These are phyloP conservation scores for Loriculus beryllinus DNA, from an alignment of 2,797 vertebrate genomes.

Conservation along the genomic window DNA sequence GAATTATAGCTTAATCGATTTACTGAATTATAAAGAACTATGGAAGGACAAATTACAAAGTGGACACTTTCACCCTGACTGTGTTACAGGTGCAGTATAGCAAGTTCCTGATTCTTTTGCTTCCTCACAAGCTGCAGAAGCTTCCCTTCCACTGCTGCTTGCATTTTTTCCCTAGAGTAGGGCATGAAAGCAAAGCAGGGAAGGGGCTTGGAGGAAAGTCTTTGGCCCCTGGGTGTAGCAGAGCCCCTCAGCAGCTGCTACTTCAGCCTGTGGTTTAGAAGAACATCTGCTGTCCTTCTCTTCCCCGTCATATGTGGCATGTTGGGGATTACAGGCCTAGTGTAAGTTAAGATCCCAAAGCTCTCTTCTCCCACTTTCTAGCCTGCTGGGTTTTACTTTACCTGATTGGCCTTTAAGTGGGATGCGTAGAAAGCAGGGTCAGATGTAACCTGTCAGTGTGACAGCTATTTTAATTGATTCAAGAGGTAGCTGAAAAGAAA, in stretches of 20 bases:
- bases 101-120: not conserved
- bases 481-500: not conserved
- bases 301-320: not conserved
- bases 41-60: not conserved
- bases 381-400: not conserved
- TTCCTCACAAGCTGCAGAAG: not conserved
- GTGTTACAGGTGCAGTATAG: not conserved
- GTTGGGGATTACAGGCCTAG: not conserved
- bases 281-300: not conserved
- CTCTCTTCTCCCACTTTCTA: not conserved
- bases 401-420: not conserved
- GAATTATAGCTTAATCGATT: not conserved
- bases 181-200: not conserved
- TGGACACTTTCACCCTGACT: not conserved
- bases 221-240: not conserved
- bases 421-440: not conserved
- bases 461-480: not conserved
- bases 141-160: not conserved
- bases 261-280: not conserved
- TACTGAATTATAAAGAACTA: not conserved
- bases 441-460: not conserved
- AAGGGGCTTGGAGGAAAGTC: not conserved
- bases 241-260: not conserved
- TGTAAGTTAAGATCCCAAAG: not conserved
- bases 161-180: not conserved